Evolutionary conservation across 1,140 invertebrate genomes (phyloP), one percentile per base, ranked within the genome.

Genomic region (Hypothenemus hampei): DNA sequence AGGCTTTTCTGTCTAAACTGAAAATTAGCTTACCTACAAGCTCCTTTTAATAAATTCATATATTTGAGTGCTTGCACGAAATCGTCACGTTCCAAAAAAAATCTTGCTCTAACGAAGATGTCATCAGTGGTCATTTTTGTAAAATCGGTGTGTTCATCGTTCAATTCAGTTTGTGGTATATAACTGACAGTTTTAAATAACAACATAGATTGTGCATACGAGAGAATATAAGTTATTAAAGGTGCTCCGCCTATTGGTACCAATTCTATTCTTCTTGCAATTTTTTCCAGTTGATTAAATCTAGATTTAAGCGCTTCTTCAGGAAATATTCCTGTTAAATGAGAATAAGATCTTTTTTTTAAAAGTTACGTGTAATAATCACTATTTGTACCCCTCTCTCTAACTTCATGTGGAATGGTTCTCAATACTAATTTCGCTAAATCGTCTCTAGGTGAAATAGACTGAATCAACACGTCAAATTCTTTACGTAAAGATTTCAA

Each of bases 1-100:
- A 13, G 13, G 26, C 3, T 31, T 31, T 31, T 11, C 10, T 11
- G 8, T 31, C 1, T 31, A n/a, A n/a, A 11, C 26, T 1, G 3
- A 8, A 1, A 3, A 11, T 18, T 37, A 11, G 10, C 10, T 19
- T 43, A 47, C 45, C 45, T 33, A 0, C 94, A 78, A 19, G 90
- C 90, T 15, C 94, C 94, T 64, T 84, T 79, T 18, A 98, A 72
- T 31, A 96, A 79, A 68, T 93, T 94, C 77, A 97, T 86, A 70
- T 95, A 96, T 39, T 86, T 81, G 0, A 97, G 72, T 0, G 92
- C 88, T 69, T 86, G 83, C 37, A 84, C 78, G 29, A 97, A 79
- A 65, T 97, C 82, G 16, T 87, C 87, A 58, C 85, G 81, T 62
- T 96, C 88, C 54, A 98, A 72, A 76, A 86, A 86, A 66, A 88